Evolutionary conservation across 2,888 invertebrate genomes (phyloP), one percentile per base, ranked within the genome.

Genomic region (Platypus cylindrus): DNA sequence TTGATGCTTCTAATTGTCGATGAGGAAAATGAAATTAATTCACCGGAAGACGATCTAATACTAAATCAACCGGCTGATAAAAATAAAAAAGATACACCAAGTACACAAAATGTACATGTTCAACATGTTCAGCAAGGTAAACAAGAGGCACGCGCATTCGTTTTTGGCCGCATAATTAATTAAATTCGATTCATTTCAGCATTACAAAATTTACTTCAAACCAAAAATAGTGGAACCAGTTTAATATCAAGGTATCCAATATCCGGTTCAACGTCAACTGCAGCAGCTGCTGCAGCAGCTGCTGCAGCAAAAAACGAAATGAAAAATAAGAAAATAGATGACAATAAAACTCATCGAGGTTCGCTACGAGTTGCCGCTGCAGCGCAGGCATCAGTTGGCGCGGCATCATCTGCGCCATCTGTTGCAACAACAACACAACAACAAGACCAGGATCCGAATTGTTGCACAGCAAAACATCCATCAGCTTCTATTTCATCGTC

Each of bases 21-120:
- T 58, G 75, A 78, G 2, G 97, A 97, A 65, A 94, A 97, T 59
- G 80, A 80, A 52, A 63, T 94, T 30, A 78, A 82, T 45, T 81
- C 86, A 5, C 87, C 95, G 0, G 76, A 80, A 73, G 34, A 67
- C 73, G 43, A 67, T 74, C 49, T 83, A 78, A 23, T 53, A n/a
- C 35, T 51, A 65, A 73, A 2, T 74, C 81, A 53, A 75, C 82
- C 34, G 73, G 78, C 56, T 5, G 44, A 40, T 2, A 48, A 51
- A 31, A 47, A 48, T 29, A 53, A 52, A 30, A 54, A 54, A 31
- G 50, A 45, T 34, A 46, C 49, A 2, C 48, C 50, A 4, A 46
- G 46, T n/a, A 52, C 50, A 16, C 55, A 54, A 24, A 55, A 53
- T 31, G 49, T 56, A 1, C 53, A 54, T 29, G 52, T 52, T 5